Percentiles rank a stretch among this genome's conserved stretches.
Evolutionary conservation across 2,113 vertebrate species (phyloP).

Genomic region (Calypte anna): DNA sequence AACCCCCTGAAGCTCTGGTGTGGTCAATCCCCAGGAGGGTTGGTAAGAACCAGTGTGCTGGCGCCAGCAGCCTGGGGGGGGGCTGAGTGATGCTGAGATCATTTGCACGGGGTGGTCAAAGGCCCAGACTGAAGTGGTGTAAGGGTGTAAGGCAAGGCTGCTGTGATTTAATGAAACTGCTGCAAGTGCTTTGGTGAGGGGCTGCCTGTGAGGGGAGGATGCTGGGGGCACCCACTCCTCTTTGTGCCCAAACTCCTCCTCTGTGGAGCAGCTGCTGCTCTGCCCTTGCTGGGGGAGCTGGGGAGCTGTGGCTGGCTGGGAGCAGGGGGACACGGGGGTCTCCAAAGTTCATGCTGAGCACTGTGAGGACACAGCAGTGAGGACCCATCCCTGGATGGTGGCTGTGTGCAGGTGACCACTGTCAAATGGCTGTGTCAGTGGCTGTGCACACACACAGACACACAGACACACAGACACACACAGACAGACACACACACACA

Average conservation of each 20-base stretch:
- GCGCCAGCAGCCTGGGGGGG: neutral
- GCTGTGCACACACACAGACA: neutral
- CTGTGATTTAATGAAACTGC: neutral
- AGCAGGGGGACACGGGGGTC: neutral
- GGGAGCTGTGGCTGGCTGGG: neutral
- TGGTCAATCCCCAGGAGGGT: neutral
- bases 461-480: too few species aligned
- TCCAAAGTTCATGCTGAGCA: neutral
- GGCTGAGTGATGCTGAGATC: neutral
- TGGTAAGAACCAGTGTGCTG: neutral
- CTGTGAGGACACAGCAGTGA: neutral
- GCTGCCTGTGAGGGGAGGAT: neutral
- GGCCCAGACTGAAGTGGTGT: neutral
- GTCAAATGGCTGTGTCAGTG: neutral
- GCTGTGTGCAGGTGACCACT: neutral
- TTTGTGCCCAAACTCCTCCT: neutral
- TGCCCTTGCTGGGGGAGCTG: neutral
- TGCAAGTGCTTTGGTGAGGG: neutral
- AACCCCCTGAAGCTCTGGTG: neutral
- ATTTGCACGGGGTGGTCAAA: neutral
- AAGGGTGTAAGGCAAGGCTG: neutral
- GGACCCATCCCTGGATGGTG: accelerated
- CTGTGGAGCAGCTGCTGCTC: neutral
- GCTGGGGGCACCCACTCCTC: neutral
- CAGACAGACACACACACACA: too few species aligned